These are phyloP conservation scores for Heliconius eleuchia DNA, from an alignment of 1,140 invertebrate genomes.

Conservation along the genomic window DNA sequence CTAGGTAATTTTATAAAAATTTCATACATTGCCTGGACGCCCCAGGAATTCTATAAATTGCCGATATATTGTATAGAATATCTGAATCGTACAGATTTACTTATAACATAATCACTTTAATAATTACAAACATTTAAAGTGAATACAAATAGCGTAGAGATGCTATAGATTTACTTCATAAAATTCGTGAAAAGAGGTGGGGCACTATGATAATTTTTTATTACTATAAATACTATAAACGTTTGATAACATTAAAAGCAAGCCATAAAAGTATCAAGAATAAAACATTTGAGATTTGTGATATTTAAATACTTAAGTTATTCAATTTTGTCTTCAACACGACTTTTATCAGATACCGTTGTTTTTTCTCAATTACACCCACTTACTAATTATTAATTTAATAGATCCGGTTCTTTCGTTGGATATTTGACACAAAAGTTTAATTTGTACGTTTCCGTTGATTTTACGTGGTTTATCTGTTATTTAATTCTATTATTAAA, in stretches of 20 bases:
- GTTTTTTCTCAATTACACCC: conserved; percentile 28
- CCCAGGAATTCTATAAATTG: no score
- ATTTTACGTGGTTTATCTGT: not conserved
- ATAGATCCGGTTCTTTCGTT: conserved; percentile 20
- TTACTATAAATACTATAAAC: not conserved
- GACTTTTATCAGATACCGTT: conserved; percentile 24
- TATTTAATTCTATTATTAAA: no score
- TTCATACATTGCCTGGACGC: no score
- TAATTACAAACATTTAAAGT: no score
- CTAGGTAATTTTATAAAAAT: no score
- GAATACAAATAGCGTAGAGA: no score
- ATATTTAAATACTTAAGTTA: conserved; percentile 4
- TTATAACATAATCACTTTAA: no score
- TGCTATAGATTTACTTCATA: no score
- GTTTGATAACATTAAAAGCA: conserved; percentile 1
- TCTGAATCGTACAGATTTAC: no score
- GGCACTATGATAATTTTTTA: not conserved
- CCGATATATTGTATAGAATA: no score
- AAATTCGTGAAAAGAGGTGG: no score
- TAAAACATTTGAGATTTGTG: not conserved
- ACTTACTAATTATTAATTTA: conserved; percentile 19
- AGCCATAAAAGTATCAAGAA: not conserved
- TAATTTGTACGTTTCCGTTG: not conserved
- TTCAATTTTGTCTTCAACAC: conserved; percentile 14
- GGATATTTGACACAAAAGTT: not conserved